These are phyloP conservation scores for Ginglymostoma cirratum DNA, from an alignment of 2,113 vertebrate genomes.

Conservation along the genomic window DNA sequence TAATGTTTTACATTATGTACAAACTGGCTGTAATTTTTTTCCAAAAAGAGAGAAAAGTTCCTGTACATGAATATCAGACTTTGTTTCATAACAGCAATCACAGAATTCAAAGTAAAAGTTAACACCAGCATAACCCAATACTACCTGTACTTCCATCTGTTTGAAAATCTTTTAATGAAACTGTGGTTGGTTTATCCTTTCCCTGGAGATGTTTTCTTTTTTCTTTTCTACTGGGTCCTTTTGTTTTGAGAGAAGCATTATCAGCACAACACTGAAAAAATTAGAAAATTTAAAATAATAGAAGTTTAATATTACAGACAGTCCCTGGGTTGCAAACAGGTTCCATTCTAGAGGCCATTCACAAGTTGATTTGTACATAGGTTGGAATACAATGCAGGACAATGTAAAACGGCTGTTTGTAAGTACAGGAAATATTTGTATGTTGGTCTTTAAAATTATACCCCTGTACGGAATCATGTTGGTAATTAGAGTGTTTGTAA, in stretches of 20 bases:
- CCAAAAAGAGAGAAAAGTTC: neutral
- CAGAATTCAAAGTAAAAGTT: neutral
- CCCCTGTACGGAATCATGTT: no score
- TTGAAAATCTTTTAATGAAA: constrained; percentile 86
- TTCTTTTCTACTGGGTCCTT: constrained; percentile 74
- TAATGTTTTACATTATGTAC: neutral
- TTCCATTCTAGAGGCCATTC: no score
- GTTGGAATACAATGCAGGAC: no score
- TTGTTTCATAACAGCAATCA: neutral
- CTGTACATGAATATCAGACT: neutral
- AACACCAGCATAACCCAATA: neutral
- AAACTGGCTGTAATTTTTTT: neutral
- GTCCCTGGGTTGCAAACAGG: no score
- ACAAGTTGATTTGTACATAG: no score
- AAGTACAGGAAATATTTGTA: no score
- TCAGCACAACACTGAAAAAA: constrained; percentile 63
- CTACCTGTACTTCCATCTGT: constrained; percentile 63
- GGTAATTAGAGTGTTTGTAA: no score
- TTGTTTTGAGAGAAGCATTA: constrained; percentile 65
- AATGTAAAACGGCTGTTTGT: no score
- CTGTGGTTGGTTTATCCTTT: constrained; percentile 79
- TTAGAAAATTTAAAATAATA: neutral
- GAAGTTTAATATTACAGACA: neutral
- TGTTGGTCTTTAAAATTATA: no score
- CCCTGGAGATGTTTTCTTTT: constrained; percentile 82